Percentiles rank a stretch among this genome's conserved stretches.
Conservation (phyloP, 2,113 vertebrate species). For the Pionites leucogaster region DNA sequence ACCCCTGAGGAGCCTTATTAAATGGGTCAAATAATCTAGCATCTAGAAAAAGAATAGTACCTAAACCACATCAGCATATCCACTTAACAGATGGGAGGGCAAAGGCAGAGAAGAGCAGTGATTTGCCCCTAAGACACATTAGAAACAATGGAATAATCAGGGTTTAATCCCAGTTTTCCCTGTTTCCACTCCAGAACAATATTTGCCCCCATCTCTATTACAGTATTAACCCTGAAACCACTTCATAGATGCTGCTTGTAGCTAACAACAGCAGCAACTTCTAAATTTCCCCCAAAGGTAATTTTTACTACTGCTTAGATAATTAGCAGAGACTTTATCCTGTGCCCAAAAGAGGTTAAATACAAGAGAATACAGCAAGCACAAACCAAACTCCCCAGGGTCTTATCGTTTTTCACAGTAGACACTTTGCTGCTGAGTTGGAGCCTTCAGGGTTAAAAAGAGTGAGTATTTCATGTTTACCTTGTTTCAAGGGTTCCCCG, state of each 20-base stretch:
- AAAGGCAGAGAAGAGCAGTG: not conserved
- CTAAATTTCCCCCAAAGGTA: not conserved
- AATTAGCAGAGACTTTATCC: not conserved
- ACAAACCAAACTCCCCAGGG: not conserved
- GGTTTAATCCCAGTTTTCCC: not conserved
- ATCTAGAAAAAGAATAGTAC: not conserved
- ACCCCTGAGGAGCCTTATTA: not conserved
- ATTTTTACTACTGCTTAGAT: not conserved
- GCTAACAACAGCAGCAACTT: not conserved
- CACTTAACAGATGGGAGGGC: not conserved
- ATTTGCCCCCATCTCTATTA: not conserved
- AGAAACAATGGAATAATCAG: not conserved
- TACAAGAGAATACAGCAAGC: not conserved
- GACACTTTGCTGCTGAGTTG: not conserved
- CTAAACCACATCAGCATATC: not conserved
- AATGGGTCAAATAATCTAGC: not conserved
- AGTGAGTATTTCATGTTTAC: slow-evolving; percentile 26
- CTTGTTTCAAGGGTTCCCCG: not conserved
- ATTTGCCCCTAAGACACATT: not conserved
- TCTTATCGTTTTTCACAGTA: not conserved
- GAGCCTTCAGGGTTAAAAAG: not conserved
- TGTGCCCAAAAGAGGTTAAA: not conserved
- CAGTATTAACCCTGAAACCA: not conserved
- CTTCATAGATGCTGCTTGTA: not conserved
- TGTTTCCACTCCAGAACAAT: not conserved